These are phyloP conservation scores for Mirza zaza DNA, from an alignment of 2,113 vertebrate species.

Conservation along the genomic window DNA sequence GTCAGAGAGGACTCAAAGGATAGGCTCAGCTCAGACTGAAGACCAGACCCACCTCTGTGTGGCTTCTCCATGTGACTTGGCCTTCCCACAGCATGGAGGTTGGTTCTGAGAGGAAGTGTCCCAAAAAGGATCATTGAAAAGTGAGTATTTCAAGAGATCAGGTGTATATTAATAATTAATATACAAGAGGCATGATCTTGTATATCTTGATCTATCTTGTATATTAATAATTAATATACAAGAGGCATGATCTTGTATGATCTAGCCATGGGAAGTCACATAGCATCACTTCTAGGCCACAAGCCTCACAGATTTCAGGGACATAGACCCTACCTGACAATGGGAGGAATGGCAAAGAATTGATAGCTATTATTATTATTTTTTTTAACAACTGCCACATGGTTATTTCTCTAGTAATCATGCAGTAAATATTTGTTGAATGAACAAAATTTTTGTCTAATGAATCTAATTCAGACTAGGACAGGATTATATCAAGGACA, in stretches of 20 bases:
- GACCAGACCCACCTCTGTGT: not conserved
- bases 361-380: not conserved
- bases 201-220: not conserved
- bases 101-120: not conserved
- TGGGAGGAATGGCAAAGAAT: not conserved
- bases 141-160: not conserved
- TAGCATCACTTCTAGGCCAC: not conserved
- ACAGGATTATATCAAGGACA: not conserved
- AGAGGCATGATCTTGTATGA: not conserved
- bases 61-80: not conserved
- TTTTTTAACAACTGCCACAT: not conserved
- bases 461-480: slow-evolving; percentile 22
- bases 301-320: not conserved
- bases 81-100: not conserved
- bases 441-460: not conserved
- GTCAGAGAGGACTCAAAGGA: not conserved
- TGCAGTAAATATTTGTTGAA: not conserved
- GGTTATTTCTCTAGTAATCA: not conserved
- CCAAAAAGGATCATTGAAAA: not conserved
- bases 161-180: no score
- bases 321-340: not conserved
- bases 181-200: not conserved
- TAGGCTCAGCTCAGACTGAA: not conserved
- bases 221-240: no score
- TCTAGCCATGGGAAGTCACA: not conserved